Base-by-base conservation (phyloP, 2,888 invertebrate species). In the Platypus cylindrus region DNA sequence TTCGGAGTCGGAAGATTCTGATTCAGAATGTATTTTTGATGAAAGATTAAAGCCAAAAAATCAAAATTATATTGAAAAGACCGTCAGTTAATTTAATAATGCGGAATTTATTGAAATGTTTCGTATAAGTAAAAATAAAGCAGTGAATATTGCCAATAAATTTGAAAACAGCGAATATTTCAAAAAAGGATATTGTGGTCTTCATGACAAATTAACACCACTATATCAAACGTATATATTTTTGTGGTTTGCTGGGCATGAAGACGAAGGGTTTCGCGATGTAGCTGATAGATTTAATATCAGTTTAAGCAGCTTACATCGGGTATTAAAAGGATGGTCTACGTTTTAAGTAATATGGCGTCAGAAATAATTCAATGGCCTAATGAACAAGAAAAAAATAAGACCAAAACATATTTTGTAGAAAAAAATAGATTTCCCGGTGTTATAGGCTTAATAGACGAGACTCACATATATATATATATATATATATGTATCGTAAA, bases 41-140 rank as follows among this genome's bases (percentile, higher is more conserved):
- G 29, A 29, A 29, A 12, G 29, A 15, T 14, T 29, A 34, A 40
- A 23, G n/a, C 27, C 27, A 3, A 27, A 27, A 27, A 27, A 27
- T 12, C 12, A 27, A 12, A 27, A 27, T 13, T 41, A 39, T 38
- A 44, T 45, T 30, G 45, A 45, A 35, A 34, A 44, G 27, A 25
- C 34, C 7, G 22, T 44, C 17, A 37, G 37, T 36, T 36, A 38
- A 32, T 40, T 44, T 31, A 45, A 34, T 33, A 33, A 34, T 26
- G 34, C 36, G 17, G 41, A 36, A 35, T 45, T 33, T 34, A 34
- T 26, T 29, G 29, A 41, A 23, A 37, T 41, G 41, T 43, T 41
- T 38, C 24, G 38, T 9, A 15, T 27, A 20, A 20, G 20, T 9
- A 5, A 5, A 5, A 9, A 5, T 9, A 9, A 7, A 20, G 20